Evolutionary conservation across 1,140 invertebrate genomes (phyloP).

Genomic region (Drosophila setifemur): DNA sequence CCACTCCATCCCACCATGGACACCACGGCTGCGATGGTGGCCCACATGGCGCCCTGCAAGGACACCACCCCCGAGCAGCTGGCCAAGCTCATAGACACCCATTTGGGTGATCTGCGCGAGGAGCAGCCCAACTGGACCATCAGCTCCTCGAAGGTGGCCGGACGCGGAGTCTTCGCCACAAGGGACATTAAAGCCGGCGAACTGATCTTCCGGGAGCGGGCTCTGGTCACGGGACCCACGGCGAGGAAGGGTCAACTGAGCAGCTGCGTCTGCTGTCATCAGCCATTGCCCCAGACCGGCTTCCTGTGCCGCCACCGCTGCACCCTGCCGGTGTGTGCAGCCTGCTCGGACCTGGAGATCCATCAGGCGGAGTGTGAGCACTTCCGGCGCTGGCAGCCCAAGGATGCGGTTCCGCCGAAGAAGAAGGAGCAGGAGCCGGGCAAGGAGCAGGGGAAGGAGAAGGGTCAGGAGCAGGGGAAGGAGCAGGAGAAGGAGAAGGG

Average conservation of each 20-base stretch:
- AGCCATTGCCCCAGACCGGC: slow-evolving; percentile 76
- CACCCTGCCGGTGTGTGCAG: slow-evolving; percentile 81
- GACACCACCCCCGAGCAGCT: slow-evolving; percentile 70
- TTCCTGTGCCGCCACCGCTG: slow-evolving; percentile 82
- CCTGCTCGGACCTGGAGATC: slow-evolving; percentile 84
- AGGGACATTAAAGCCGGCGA: slow-evolving; percentile 86
- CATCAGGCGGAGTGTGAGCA: slow-evolving; percentile 86
- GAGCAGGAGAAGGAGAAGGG: too few species aligned
- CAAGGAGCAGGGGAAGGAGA: too few species aligned
- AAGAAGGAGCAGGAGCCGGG: too few species aligned
- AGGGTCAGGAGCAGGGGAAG: too few species aligned
- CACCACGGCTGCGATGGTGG: slow-evolving; percentile 59
- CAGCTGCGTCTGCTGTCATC: slow-evolving; percentile 74
- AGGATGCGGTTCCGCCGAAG: slow-evolving; percentile 63
- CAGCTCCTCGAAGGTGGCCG: slow-evolving; percentile 59
- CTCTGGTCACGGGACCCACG: slow-evolving; percentile 86
- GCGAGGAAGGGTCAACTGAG: slow-evolving; percentile 75
- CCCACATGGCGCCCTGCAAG: slow-evolving; percentile 67
- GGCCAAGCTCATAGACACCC: slow-evolving; percentile 71
- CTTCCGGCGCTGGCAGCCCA: slow-evolving; percentile 84
- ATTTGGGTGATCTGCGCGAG: slow-evolving; percentile 71
- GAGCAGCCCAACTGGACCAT: slow-evolving; percentile 70
- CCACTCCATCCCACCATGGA: slow-evolving; percentile 5
- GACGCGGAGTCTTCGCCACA: slow-evolving; percentile 86
- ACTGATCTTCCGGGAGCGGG: slow-evolving; percentile 87